Percentiles rank a stretch among this genome's conserved stretches.
phyloP scores from a whole-genome alignment of 1,140 invertebrate species.

The Drosophila triauraria region DNA sequence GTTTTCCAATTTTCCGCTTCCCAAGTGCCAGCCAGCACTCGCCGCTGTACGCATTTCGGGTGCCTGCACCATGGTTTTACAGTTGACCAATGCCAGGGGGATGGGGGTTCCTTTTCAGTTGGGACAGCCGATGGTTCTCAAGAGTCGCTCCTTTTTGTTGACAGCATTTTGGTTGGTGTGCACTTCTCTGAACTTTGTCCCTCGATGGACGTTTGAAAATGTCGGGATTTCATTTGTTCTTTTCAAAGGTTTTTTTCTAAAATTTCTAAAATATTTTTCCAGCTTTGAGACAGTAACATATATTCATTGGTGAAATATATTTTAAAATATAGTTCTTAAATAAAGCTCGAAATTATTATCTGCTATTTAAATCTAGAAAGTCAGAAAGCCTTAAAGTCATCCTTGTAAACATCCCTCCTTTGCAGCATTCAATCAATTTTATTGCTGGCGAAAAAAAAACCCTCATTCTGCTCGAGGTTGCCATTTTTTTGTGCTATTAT shows the following conservation, averaged over 20 bases:
- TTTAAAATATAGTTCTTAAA: too few relatives aligned
- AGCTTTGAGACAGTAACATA: neutral
- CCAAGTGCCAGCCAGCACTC: conserved; percentile 28
- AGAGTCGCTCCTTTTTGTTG: conserved; percentile 24
- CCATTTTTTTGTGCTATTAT: conserved; percentile 46
- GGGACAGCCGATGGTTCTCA: neutral
- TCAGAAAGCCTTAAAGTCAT: conserved; percentile 36
- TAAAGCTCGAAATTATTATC: neutral
- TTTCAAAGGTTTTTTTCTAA: neutral
- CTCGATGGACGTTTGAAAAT: conserved; percentile 1
- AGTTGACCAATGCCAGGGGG: conserved; percentile 38
- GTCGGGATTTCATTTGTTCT: conserved; percentile 10
- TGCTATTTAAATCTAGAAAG: too few relatives aligned
- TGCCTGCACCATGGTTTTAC: conserved; percentile 9
- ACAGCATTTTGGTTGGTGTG: conserved; percentile 20
- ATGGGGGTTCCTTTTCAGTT: conserved; percentile 8
- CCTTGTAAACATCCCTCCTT: conserved; percentile 14
- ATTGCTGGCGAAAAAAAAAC: conserved; percentile 64
- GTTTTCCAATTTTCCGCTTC: conserved; percentile 34
- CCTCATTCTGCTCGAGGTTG: conserved; percentile 7
- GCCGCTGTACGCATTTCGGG: conserved; percentile 8
- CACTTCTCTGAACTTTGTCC: conserved; percentile 18
- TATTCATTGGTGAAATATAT: neutral
- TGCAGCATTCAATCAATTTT: conserved; percentile 78
- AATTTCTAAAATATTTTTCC: neutral